Evolutionary conservation across 2,797 vertebrate genomes (phyloP), one percentile per base, ranked within the genome.

Genomic region (Clarias laeviceps): DNA sequence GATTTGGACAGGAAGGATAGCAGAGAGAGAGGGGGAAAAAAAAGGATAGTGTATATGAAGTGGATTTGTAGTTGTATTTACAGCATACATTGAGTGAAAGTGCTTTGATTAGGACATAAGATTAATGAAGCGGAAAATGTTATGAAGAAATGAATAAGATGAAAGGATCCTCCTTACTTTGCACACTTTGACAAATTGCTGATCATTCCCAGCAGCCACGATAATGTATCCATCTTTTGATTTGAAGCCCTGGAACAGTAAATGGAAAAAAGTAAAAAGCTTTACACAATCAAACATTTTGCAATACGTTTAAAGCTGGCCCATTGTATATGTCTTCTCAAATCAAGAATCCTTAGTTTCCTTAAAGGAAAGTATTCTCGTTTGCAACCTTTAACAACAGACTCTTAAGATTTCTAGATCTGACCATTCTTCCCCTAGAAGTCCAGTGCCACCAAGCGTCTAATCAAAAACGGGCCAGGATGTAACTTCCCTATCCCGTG

Each of bases 151-250:
- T 77, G 18, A 29, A 12, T 78, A 54, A 78, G 29, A 82, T 17
- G 27, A 62, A 17, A 80, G 34, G 2, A 62, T 24, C 70, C 12
- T 11, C 84, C 85, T 94, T 94, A 99, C 97, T 94, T 96, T 95
- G 92, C 98, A 99, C 72, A 98, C 91, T 85, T 91, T 94, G 84
- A 94, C 88, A 91, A 98, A 99, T 89, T 99, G 97, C 56, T 94
- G 93, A 88, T 99, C 92, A 83, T 97, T 99, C 88, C 96, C 97
- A 84, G 97, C 95, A 85, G 96, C 98, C 37, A 99, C 94, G 37
- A 99, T 94, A 0, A 99, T 69, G 92, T 97, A 96, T 84, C 96
- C 96, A 50, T 99, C 97, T 91, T 93, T 95, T 84, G 97, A 97
- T 90, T 90, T 95, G 92, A 99, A 99, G 82, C 95, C 97, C 98